Evolutionary conservation across 2,888 invertebrate species (phyloP), one percentile per base, ranked within the genome.

Genomic region (Panorpa germanica): DNA sequence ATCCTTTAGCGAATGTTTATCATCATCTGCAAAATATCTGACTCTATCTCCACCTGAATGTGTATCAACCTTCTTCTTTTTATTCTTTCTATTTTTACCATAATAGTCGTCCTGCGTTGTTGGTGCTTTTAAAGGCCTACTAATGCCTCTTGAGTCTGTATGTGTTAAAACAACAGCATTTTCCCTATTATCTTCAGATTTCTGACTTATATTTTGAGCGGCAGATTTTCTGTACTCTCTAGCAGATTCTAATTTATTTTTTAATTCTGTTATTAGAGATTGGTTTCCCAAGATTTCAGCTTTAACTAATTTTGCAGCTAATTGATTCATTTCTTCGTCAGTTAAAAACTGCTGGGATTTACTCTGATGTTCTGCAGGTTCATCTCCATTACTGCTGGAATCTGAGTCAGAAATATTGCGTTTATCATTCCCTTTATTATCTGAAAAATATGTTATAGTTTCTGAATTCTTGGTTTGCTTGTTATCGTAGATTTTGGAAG

Each of bases 281-380:
- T 50, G 55, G 48, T 93, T 73, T 11, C 90, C 93, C 63, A 88
- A 68, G 41, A 98, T 70, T 65, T 96, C 91, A 9, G 95, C 93
- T 59, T 90, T 90, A 0, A 96, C 59, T 37, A 91, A 68, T 56
- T 80, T 86, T 3, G 93, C 88, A 22, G 75, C 86, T 23, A 98
- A 50, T 41, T 75, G 72, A 55, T 96, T 98, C 65, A 90, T 70
- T 50, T 95, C 81, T 40, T 73, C 71, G 52, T 82, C 76, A 25
- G 72, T 70, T 11, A 81, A 51, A 40, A 63, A 60, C 30, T 51
- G 45, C 31, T 25, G 41, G 14, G 42, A 28, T 8, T 26, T 7
- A 15, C 8, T 8, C 13, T 12, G 6, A 7, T 13, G 11, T 8
- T 17, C 32, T 27, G 11, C 23, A n/a, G 25, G 8, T 20, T 35